Base-by-base conservation (phyloP, 2,888 invertebrate species). In the Cephus sareptanus region DNA sequence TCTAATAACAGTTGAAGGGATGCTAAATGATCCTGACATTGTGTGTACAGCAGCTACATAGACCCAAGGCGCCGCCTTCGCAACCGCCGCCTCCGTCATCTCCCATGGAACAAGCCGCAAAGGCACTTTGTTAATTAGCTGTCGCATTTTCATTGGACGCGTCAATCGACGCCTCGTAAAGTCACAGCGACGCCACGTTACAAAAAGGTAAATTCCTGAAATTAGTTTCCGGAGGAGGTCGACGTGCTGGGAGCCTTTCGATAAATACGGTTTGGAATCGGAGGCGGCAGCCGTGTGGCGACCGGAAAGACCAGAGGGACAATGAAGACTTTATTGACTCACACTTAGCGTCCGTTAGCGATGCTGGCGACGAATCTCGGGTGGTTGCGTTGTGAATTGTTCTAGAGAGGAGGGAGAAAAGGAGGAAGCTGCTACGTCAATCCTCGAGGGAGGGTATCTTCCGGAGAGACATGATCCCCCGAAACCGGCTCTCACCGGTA, bases 381-480 rank as follows among this genome's bases (percentile, higher is more conserved):
- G 23, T 56, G 23, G 56, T 56, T 56, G 56, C 56, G 2, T 56
- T 56, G 56, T 56, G 56, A 56, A 56, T 56, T 56, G 56, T 56
- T 56, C 56, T 56, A 56, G 56, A 56, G 56, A 56, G 56, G 56
- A 56, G 56, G 56, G 56, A 56, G 56, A 23, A 56, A 56, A 56
- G 56, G 56, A 56, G 56, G 56, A 56, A 23, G 56, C 56, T 56
- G 71, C 31, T 71, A 71, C 71, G 71, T 84, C 73, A 83, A 81
- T 80, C 84, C 84, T 82, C 84, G 73, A 80, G 74, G 74, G 82
- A 84, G 84, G 83, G 82, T 77, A 79, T 79, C 80, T 75, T 78
- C 81, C 79, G 83, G 82, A 80, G 80, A 82, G 73, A 77, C 85
- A 85, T 85, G 80, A 83, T 84, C 78, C 33, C 79, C 76, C 71